phyloP scores from a whole-genome alignment of 2,797 vertebrate species.

The Limnodromus scolopaceus region DNA sequence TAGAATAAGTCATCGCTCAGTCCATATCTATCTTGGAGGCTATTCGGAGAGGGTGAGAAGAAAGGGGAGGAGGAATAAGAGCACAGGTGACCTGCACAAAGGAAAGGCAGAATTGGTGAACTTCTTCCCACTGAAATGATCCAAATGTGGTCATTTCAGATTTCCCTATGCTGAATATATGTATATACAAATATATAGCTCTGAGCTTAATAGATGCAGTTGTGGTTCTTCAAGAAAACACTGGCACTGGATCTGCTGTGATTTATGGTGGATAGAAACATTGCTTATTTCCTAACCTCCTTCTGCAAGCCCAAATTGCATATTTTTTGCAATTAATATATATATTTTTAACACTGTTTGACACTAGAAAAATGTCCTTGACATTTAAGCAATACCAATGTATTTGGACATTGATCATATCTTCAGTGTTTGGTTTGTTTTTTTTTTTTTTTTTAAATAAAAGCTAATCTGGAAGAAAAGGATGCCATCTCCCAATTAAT shows the following conservation, averaged over 20 bases:
- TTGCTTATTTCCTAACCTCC: background rate
- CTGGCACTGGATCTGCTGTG: background rate
- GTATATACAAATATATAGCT: background rate
- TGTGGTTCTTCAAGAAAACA: background rate
- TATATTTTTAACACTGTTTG: conserved; percentile 37
- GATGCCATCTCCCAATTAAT: conserved; percentile 56
- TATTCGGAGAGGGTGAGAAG: background rate
- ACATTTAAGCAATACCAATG: conserved; percentile 70
- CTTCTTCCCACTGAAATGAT: background rate
- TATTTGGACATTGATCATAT: conserved; percentile 45
- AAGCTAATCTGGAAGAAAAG: conserved; percentile 47
- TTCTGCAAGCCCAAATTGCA: background rate
- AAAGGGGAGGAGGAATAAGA: background rate
- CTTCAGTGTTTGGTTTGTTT: conserved; percentile 13
- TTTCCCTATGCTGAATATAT: background rate
- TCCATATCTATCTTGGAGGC: background rate
- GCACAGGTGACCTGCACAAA: background rate
- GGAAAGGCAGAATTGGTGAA: background rate
- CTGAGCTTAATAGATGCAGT: background rate
- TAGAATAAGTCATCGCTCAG: background rate
- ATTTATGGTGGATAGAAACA: background rate
- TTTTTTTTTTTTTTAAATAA: background rate
- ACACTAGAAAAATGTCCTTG: conserved; percentile 57
- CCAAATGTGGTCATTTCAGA: background rate
- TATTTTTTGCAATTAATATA: background rate